Evolutionary conservation across 2,888 invertebrate genomes (phyloP).

Genomic region (Pinctada fucata): DNA sequence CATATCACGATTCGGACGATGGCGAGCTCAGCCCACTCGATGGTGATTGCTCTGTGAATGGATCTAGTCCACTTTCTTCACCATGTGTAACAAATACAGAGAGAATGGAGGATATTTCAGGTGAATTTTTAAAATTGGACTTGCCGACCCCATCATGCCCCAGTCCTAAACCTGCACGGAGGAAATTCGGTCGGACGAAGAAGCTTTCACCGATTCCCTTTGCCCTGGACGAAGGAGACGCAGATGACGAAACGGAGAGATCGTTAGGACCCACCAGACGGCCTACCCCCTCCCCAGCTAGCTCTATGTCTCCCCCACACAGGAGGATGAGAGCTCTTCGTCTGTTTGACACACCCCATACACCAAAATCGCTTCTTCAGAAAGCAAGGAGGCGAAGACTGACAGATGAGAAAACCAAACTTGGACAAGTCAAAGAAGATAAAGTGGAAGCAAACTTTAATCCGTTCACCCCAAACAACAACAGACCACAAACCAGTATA

Average conservation of each 20-base stretch:
- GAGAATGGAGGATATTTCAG: constrained; percentile 46
- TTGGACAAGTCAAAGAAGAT: constrained; percentile 31
- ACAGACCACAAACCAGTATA: constrained; percentile 73
- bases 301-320: constrained; percentile 78
- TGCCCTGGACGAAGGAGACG: constrained; percentile 48
- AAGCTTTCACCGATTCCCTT: constrained; percentile 54
- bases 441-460: constrained; percentile 83
- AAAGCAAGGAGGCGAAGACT: constrained; percentile 77
- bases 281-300: constrained; percentile 44
- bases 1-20: constrained; percentile 58
- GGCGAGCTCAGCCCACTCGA: constrained; percentile 56
- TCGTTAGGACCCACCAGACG: constrained; percentile 43
- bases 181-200: constrained; percentile 40
- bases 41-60: constrained; percentile 39
- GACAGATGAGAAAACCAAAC: constrained; percentile 43
- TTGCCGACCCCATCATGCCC: constrained; percentile 57
- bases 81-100: constrained; percentile 42
- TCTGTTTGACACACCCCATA: constrained; percentile 90
- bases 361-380: constrained; percentile 89
- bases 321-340: constrained; percentile 79
- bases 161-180: constrained; percentile 53
- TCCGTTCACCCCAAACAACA: constrained; percentile 81
- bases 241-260: constrained; percentile 47
- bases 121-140: constrained; percentile 63
- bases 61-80: constrained; percentile 55